These are phyloP conservation scores for Malurus melanocephalus DNA, from an alignment of 2,113 vertebrate species.

Conservation along the genomic window DNA sequence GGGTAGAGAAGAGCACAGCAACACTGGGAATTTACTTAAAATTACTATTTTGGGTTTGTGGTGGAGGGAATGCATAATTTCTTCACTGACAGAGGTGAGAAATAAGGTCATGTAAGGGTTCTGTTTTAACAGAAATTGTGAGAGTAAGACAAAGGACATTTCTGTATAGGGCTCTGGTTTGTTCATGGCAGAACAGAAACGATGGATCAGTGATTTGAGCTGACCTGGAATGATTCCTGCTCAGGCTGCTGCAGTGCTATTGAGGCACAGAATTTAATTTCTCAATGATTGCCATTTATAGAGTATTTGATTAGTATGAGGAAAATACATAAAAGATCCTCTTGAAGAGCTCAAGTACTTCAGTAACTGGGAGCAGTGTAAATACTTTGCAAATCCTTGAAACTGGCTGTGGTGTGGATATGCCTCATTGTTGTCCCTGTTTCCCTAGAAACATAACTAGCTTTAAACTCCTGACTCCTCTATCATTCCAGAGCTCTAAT, in stretches of 20 bases:
- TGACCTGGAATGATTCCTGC: background rate
- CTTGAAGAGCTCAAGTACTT: background rate
- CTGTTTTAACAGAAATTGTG: background rate
- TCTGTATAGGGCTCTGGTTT: background rate
- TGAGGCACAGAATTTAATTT: background rate
- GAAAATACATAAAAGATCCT: background rate
- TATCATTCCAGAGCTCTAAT: background rate
- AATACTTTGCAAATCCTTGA: background rate
- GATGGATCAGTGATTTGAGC: rapidly evolving
- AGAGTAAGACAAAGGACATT: background rate
- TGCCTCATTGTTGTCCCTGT: background rate
- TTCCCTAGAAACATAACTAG: background rate
- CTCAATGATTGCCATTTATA: background rate
- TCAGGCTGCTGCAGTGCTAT: background rate
- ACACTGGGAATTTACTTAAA: background rate
- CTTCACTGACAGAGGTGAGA: background rate
- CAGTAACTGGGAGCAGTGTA: background rate
- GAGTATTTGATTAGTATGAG: background rate
- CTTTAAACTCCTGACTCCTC: background rate
- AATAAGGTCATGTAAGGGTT: background rate
- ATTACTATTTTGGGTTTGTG: rapidly evolving
- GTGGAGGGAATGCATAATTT: background rate
- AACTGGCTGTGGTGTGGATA: background rate
- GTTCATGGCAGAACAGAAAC: background rate
- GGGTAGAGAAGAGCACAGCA: background rate